phyloP scores from a whole-genome alignment of 64 coral and sea anemone genomes.

The Anthopleura sola region DNA sequence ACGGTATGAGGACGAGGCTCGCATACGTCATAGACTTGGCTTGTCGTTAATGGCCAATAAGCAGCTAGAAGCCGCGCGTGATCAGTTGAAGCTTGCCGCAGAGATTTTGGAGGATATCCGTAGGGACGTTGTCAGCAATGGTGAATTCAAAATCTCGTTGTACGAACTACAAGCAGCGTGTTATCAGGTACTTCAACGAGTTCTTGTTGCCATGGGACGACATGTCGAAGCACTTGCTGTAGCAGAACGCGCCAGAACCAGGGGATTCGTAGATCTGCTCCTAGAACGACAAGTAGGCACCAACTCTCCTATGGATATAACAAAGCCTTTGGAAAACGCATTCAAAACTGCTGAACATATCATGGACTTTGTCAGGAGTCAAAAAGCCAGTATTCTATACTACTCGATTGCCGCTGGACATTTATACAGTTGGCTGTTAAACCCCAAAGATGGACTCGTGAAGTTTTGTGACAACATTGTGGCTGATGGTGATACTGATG shows the following conservation, averaged over 20 bases:
- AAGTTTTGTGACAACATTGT: slow-evolving; percentile 87
- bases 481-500: slow-evolving; percentile 67
- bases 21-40: slow-evolving; percentile 78
- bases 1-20: slow-evolving; percentile 85
- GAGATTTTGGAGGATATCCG: slow-evolving; percentile 85
- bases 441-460: slow-evolving; percentile 66
- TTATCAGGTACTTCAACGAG: slow-evolving; percentile 93
- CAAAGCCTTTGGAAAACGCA: slow-evolving; percentile 37
- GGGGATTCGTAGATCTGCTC: slow-evolving; percentile 90
- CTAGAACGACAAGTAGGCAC: slow-evolving; percentile 52
- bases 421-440: slow-evolving; percentile 89
- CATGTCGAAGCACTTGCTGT: slow-evolving; percentile 75
- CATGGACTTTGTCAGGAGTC: slow-evolving; percentile 79
- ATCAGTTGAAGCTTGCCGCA: slow-evolving; percentile 70
- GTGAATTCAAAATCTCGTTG: slow-evolving; percentile 82
- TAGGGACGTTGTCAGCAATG: slow-evolving; percentile 62
- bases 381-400: slow-evolving; percentile 75
- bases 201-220: slow-evolving; percentile 63
- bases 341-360: slow-evolving; percentile 71
- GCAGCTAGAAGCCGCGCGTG: slow-evolving; percentile 65
- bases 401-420: slow-evolving; percentile 90
- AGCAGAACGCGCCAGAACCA: slow-evolving; percentile 82
- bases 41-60: slow-evolving; percentile 73
- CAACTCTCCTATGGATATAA: slow-evolving; percentile 21
- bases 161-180: slow-evolving; percentile 84